Evolutionary conservation across 2,888 invertebrate species (phyloP), one percentile per base, ranked within the genome.

Genomic region (Allolobophora icterica): DNA sequence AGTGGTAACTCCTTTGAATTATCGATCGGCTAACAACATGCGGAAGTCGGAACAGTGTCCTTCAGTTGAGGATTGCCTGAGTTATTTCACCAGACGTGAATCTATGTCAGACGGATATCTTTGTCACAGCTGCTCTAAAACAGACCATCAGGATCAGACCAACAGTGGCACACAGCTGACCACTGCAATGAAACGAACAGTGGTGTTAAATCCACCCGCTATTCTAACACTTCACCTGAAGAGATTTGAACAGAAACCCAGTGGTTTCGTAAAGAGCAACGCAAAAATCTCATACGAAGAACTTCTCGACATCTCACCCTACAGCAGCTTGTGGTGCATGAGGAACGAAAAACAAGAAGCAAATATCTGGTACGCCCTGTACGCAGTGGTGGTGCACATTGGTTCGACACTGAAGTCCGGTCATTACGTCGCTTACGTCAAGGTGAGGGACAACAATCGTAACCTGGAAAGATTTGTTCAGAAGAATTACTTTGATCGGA

Each of bases 221-320:
- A 97, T 99, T 91, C 96, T 99, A 1, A 99, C 99, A 91, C 96
- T 99, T 35, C 99, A 99, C 95, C 96, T 99, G 92, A 99, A 99
- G 96, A 96, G 99, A 92, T 99, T 99, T 96, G 98, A 99, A 96
- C 97, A 35, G 87, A 34, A 35, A 24, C 87, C 87, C 2, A 35
- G 87, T 5, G 38, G 87, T 24, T 87, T 33, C 33, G 38, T 24
- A 17, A 99, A 99, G 96, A 97, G 98, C 93, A 96, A 97, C 21
- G 97, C 97, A 92, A 97, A 97, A 93, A 98, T 99, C 0, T 97
- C 97, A 93, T 99, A 99, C 95, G 98, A 98, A 0, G 96, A 97
- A 89, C 94, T 97, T 0, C 95, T 99, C 90, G 98, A 99, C 95
- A 95, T 99, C 91, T 97, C 98, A 38, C 98, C 99, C 15, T 98